Conservation (phyloP, 2,797 vertebrate genomes). For the Myiotriccus ornatus region DNA sequence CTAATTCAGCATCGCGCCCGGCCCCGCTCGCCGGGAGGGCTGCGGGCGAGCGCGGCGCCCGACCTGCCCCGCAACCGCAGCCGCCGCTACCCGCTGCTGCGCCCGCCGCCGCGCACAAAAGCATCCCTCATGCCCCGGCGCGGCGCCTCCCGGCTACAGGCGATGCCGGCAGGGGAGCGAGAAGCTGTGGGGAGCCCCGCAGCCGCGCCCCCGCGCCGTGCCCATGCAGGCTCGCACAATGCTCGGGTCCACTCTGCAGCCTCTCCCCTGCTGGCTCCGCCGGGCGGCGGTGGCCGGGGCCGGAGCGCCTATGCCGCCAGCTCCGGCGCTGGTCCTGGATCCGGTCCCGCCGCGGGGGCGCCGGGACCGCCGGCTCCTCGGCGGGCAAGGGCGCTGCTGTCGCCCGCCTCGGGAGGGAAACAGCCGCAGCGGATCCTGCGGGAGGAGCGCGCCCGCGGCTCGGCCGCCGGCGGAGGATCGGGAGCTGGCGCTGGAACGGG, state of each 20-base stretch:
- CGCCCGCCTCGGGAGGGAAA: neutral
- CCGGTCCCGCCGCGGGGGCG: neutral
- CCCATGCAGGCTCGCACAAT: constrained; percentile 19
- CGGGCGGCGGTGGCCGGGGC: neutral
- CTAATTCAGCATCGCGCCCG: constrained; percentile 19
- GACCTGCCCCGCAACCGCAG: neutral
- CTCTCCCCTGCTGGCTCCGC: neutral
- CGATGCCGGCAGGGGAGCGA: neutral
- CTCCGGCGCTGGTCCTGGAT: neutral
- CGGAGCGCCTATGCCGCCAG: neutral
- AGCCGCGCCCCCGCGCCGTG: constrained; percentile 13
- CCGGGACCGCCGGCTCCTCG: neutral
- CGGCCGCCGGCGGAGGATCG: neutral
- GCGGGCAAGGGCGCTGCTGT: neutral
- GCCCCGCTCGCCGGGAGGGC: neutral
- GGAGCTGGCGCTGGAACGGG: neutral
- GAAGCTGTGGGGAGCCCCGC: neutral
- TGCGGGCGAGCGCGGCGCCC: neutral
- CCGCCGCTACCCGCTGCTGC: neutral
- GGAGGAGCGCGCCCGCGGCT: neutral
- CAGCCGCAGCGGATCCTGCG: neutral
- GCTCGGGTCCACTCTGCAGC: neutral
- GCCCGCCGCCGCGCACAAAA: neutral
- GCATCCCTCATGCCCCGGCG: neutral
- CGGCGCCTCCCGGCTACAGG: neutral